Evolutionary conservation across 2,113 vertebrate genomes (phyloP).

Genomic region (Eubucco bourcierii): DNA sequence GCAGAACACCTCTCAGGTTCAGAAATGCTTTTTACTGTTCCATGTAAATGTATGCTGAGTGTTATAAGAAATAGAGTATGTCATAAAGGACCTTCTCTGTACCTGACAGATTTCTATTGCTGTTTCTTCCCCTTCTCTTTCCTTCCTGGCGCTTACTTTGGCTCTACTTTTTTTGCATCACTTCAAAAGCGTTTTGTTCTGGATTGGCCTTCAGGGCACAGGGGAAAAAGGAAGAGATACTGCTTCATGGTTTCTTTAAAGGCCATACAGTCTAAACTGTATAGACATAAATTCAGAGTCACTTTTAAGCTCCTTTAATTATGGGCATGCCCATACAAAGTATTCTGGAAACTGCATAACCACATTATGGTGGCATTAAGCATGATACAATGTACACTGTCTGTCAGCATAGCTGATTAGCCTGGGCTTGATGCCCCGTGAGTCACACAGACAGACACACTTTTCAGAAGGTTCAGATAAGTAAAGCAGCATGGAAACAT

Average conservation of each 20-base stretch:
- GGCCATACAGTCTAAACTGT: not conserved
- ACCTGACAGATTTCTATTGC: not conserved
- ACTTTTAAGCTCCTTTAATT: not conserved
- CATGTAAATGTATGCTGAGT: not conserved
- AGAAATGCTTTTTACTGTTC: not conserved
- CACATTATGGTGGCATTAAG: not conserved
- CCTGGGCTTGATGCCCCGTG: not conserved
- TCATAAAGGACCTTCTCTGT: not conserved
- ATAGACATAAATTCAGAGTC: constrained; percentile 5
- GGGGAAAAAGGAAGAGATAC: not conserved
- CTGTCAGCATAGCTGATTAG: not conserved
- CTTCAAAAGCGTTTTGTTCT: constrained; percentile 25
- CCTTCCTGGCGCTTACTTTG: constrained; percentile 10
- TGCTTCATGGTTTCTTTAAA: not conserved
- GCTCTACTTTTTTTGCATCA: not conserved
- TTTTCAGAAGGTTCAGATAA: constrained; percentile 3
- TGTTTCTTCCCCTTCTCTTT: constrained; percentile 2
- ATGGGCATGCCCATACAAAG: not conserved
- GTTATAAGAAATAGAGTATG: not conserved
- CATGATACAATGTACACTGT: not conserved
- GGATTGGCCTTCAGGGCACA: not conserved
- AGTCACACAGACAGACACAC: not conserved
- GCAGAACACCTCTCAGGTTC: not conserved
- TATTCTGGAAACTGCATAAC: not conserved
- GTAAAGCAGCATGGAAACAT: not conserved